Evolutionary conservation across 2,113 vertebrate genomes (phyloP).

Genomic region (Dolichallabes microphthalmus): DNA sequence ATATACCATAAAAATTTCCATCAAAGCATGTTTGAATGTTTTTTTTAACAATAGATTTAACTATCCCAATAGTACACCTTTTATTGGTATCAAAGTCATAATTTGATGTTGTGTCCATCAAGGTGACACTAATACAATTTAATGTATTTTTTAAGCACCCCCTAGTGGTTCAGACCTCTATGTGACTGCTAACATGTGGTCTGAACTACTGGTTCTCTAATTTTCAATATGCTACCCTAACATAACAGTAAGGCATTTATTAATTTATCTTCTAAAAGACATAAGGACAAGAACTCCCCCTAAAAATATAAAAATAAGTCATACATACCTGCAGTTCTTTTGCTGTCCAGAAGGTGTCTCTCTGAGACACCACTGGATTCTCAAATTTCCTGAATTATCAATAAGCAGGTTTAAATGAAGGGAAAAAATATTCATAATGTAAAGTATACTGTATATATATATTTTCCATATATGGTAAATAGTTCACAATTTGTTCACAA

Average conservation of each 20-base stretch:
- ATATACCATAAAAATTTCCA: too few relatives aligned
- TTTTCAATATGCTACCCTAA: background rate
- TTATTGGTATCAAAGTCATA: background rate
- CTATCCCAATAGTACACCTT: too few relatives aligned
- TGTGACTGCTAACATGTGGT: background rate
- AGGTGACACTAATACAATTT: background rate
- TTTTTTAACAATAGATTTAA: too few relatives aligned
- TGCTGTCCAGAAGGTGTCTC: slow-evolving; percentile 1
- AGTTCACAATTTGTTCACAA: too few relatives aligned
- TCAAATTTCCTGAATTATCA: background rate
- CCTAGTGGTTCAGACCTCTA: background rate
- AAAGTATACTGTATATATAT: too few relatives aligned
- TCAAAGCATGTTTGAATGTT: background rate
- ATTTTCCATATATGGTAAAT: too few relatives aligned
- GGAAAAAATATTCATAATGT: background rate
- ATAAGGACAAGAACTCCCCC: background rate
- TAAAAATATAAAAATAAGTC: too few relatives aligned
- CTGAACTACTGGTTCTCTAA: background rate
- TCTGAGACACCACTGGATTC: background rate
- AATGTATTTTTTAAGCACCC: background rate
- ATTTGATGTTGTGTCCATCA: background rate
- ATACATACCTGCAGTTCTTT: background rate
- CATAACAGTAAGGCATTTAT: background rate
- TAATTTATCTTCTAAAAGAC: background rate
- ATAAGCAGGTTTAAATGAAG: background rate